Evolutionary conservation across 2,888 invertebrate species (phyloP), one percentile per base, ranked within the genome.

Genomic region (Cheilosia vulpina): DNA sequence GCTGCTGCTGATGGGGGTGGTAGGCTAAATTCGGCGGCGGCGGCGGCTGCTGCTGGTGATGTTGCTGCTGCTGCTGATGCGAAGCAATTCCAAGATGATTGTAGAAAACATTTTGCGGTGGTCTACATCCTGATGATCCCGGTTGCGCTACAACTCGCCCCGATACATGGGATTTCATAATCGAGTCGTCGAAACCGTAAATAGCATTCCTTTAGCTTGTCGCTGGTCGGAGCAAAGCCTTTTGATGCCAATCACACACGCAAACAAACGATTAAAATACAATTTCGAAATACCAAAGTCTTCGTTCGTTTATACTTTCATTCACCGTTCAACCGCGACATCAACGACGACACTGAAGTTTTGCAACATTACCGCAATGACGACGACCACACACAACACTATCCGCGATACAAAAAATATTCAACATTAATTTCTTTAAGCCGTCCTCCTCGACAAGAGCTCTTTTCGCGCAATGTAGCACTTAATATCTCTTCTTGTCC

Each of bases 111-210:
- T 79, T 87, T 19, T 79, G 75, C 15, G 19, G 52, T n/a, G 82
- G 82, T 65, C 78, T 82, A 77, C 82, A 83, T 82, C 82, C 82
- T 75, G 82, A 75, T 53, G 73, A 75, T 68, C 66, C 71, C 58
- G 87, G 57, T 65, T 78, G 83, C 63, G 75, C 68, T 83, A 83
- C 75, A 81, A 85, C 85, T 66, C 85, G 85, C 66, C 81, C 81
- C 76, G 81, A 80, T 76, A 75, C 84, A 85, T 85, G 71, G 50
- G 87, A 87, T 87, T 83, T 83, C 83, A 87, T 83, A 82, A 83
- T 83, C 69, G 41, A 60, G 78, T 79, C 19, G 55, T 76, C 75
- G 50, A 55, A 68, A 75, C 60, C 47, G 62, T 76, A 60, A 76
- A 47, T 60, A 57, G 78, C 79, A 83, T 87, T 83, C 73, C 77